phyloP scores from a whole-genome alignment of 1,140 invertebrate genomes.

The Conus ventricosus region DNA sequence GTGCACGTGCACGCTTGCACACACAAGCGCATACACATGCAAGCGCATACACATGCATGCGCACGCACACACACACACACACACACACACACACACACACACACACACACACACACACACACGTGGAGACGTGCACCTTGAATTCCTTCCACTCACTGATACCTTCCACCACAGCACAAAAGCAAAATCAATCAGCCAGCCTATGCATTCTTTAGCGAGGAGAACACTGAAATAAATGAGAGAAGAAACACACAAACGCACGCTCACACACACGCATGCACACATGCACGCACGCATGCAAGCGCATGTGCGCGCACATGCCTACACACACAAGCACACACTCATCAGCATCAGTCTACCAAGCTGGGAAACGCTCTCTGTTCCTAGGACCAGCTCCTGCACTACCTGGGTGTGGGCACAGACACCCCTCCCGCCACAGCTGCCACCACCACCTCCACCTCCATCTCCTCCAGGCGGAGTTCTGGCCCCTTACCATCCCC shows the following conservation, averaged over 20 bases:
- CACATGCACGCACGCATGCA: neutral
- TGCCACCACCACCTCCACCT: neutral
- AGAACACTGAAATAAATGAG: too few relatives aligned
- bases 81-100: neutral
- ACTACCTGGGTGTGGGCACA: constrained; percentile 86
- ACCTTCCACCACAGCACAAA: too few relatives aligned
- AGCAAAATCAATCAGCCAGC: too few relatives aligned
- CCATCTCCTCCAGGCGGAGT: constrained; percentile 60
- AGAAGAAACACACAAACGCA: neutral
- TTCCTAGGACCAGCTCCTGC: constrained; percentile 83
- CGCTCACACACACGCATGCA: too few relatives aligned
- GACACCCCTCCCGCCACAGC: constrained; percentile 73
- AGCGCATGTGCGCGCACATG: neutral
- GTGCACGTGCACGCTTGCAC: too few relatives aligned
- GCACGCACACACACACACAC: neutral
- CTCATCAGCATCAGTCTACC: neutral
- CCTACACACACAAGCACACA: neutral
- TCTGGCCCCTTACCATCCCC: constrained; percentile 89
- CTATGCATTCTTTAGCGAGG: too few relatives aligned
- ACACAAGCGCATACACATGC: too few relatives aligned
- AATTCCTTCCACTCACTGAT: too few relatives aligned
- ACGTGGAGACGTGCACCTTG: too few relatives aligned
- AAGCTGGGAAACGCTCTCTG: neutral
- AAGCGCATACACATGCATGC: too few relatives aligned
- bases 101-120: neutral